Evolutionary conservation across 2,888 invertebrate species (phyloP).

Genomic region (Epicampocera succincta): DNA sequence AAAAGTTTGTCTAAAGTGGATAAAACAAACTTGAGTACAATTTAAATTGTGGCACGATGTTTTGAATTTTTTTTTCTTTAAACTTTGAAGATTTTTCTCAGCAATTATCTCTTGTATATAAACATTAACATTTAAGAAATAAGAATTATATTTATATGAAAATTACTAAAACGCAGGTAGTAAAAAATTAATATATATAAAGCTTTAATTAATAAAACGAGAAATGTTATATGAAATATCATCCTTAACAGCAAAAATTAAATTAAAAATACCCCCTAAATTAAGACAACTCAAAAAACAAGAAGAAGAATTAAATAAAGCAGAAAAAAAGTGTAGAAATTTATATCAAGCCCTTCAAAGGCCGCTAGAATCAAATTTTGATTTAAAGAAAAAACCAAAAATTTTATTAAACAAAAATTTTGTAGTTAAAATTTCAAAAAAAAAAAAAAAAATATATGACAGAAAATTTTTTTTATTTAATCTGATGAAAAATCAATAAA

Average conservation of each 20-base stretch:
- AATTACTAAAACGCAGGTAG: conserved; percentile 24
- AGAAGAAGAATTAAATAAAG: too few relatives aligned
- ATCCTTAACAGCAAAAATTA: conserved; percentile 43
- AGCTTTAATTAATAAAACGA: conserved; percentile 56
- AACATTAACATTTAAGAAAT: background rate
- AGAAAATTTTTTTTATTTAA: conserved; percentile 42
- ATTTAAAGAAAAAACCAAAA: conserved; percentile 59
- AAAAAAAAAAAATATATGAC: too few relatives aligned
- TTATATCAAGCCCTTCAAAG: conserved; percentile 76
- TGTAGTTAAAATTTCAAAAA: conserved; percentile 44
- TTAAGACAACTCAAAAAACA: conserved; percentile 32
- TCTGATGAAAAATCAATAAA: background rate
- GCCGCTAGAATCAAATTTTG: conserved; percentile 75
- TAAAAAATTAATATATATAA: conserved; percentile 52
- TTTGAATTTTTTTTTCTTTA: too few relatives aligned
- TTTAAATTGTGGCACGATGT: too few relatives aligned
- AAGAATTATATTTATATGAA: conserved; percentile 2
- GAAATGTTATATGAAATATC: conserved; percentile 10
- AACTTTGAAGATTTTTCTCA: background rate
- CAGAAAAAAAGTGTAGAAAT: conserved; percentile 67
- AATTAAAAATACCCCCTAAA: conserved; percentile 38
- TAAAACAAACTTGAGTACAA: too few relatives aligned
- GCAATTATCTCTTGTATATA: conserved; percentile 1
- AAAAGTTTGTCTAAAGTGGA: too few relatives aligned
- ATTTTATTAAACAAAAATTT: conserved; percentile 60